Evolutionary conservation across 2,113 vertebrate genomes (phyloP), one percentile per base, ranked within the genome.

Genomic region (Furnarius figulus): DNA sequence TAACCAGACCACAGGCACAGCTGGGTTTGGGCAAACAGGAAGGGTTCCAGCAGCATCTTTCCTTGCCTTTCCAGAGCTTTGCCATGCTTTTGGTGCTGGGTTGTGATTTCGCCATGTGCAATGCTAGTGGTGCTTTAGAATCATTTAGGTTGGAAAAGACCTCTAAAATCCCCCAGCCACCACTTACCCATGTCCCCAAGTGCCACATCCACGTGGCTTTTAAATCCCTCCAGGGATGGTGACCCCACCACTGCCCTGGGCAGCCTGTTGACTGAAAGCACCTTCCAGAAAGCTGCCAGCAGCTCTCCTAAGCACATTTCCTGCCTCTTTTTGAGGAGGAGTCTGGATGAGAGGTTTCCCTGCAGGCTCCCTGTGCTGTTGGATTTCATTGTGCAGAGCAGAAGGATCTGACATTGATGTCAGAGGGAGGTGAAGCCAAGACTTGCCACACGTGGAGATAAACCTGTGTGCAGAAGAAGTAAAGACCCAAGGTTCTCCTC

Each of bases 101-200:
- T 4, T 44, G 58, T 40, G 22, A 28, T 3, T 11, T 27, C 52
- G 11, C 19, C 11, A 6, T 9, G 21, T 18, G 62, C 74, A n/a
- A 10, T 22, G 28, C n/a, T 5, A 16, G 35, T 2, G 21, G 19
- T 44, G 16, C 46, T 75, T 49, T 65, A 39, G 40, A 4, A 15
- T n/a, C 23, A 1, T 6, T n/a, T 2, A 2, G 15, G 12, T 0
- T 40, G 61, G 20, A 25, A 22, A 13, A 25, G 10, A 30, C 0
- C 35, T 52, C 24, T 3, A 9, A 49, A 28, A 25, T 9, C 13
- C 27, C 22, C 31, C 56, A 25, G 80, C 46, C 30, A 12, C 50
- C 50, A 24, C 44, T 42, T 16, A 37, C 56, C 56, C 8, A 5
- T 3, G 37, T 53, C 67, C 67, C 80, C 66, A 18, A 1, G 52